A percentile compares a stretch with the other conserved stretches of the same genome.
Evolutionary conservation across 2,797 vertebrate genomes (phyloP).

Genomic region (Bradypus variegatus): DNA sequence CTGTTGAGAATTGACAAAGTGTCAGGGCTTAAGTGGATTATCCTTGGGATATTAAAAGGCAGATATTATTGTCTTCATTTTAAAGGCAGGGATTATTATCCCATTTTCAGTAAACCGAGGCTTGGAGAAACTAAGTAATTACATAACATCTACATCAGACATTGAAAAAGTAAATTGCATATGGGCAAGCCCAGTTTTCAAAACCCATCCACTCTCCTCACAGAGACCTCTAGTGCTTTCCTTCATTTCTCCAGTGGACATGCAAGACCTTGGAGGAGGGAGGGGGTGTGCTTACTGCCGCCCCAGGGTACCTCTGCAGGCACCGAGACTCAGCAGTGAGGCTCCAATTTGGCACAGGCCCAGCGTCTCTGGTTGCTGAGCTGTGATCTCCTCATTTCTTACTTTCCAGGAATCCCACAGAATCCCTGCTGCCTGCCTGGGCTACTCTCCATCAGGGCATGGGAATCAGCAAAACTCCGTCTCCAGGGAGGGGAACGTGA

Average conservation of each 20-base stretch:
- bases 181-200: not conserved
- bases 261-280: not conserved
- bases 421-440: too few species aligned
- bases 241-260: not conserved
- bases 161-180: not conserved
- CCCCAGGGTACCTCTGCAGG: not conserved
- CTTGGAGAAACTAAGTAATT: constrained; percentile 32
- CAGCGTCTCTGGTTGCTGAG: not conserved
- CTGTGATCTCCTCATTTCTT: not conserved
- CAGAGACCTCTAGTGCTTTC: not conserved
- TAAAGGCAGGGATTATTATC: constrained; percentile 17
- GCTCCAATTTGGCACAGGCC: not conserved
- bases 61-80: not conserved
- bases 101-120: constrained; percentile 25
- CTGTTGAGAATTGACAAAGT: not conserved
- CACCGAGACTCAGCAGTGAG: not conserved
- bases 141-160: not conserved
- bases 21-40: constrained; percentile 15
- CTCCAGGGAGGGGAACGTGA: not conserved
- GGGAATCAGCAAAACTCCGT: not conserved
- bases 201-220: not conserved
- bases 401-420: not conserved
- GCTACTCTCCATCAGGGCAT: not conserved
- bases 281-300: rapidly evolving
- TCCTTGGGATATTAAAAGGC: constrained; percentile 12